These are phyloP conservation scores for Schizotus pectinicornis DNA, from an alignment of 2,888 invertebrate genomes.

Conservation along the genomic window DNA sequence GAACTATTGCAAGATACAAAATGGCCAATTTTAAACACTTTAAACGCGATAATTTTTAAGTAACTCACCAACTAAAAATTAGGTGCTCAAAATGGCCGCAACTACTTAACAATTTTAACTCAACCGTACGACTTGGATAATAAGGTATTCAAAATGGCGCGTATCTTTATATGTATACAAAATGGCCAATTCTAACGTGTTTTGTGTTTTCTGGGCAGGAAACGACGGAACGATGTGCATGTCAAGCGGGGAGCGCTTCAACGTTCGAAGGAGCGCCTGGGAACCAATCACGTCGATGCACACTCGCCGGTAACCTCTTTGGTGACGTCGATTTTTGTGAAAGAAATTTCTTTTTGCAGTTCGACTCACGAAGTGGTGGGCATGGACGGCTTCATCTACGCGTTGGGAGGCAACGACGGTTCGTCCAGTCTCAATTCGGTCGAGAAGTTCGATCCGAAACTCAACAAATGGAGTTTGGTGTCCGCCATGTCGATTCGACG, in stretches of 20 bases:
- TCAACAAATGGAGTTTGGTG: conserved; percentile 72
- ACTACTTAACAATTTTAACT: too few species aligned
- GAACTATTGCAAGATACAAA: too few species aligned
- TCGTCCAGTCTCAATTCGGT: conserved; percentile 73
- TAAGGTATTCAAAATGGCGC: too few species aligned
- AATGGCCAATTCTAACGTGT: neutral
- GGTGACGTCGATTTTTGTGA: conserved; percentile 22
- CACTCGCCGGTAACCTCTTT: conserved; percentile 69
- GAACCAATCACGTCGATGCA: conserved; percentile 73
- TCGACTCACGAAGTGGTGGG: conserved; percentile 74
- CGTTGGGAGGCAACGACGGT: conserved; percentile 74
- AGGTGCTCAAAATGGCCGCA: too few species aligned
- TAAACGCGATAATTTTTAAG: too few species aligned
- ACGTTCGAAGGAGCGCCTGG: conserved; percentile 69
- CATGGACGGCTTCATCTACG: conserved; percentile 67
- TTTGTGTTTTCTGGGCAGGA: conserved; percentile 37
- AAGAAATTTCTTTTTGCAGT: conserved; percentile 52
- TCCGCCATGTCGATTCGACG: conserved; percentile 69
- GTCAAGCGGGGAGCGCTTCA: conserved; percentile 70
- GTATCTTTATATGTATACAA: too few species aligned
- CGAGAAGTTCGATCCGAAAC: conserved; percentile 69
- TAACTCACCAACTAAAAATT: neutral
- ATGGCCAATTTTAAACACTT: too few species aligned
- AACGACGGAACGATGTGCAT: conserved; percentile 70
- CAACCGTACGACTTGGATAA: too few species aligned